Conservation (phyloP, 2,113 vertebrate genomes). For the Ellobius talpinus region DNA sequence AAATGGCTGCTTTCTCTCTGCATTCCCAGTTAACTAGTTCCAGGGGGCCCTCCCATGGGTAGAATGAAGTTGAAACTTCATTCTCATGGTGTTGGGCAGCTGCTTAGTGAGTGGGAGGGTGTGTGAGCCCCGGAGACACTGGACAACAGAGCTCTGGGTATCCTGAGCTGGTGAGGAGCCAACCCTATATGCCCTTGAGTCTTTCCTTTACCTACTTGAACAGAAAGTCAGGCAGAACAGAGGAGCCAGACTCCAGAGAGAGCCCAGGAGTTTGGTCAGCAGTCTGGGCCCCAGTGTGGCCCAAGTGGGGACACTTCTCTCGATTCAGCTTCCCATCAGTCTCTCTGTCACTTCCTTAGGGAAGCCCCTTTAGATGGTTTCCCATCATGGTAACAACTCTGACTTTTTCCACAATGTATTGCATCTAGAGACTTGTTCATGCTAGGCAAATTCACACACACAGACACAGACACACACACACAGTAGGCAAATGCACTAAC, state of each 20-base stretch:
- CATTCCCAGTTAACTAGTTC: neutral
- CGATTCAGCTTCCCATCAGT: neutral
- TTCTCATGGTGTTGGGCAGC: neutral
- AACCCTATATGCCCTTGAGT: neutral
- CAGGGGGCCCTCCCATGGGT: neutral
- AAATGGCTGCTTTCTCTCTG: neutral
- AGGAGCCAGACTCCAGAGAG: neutral
- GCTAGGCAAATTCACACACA: neutral
- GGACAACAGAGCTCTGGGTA: rapidly evolving
- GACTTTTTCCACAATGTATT: neutral
- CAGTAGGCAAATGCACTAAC: no score
- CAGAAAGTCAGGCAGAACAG: no score
- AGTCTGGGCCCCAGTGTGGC: neutral
- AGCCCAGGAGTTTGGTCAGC: neutral
- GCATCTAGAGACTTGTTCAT: neutral
- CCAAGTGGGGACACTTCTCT: neutral
- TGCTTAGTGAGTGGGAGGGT: neutral
- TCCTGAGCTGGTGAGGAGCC: rapidly evolving
- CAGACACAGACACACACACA: no score
- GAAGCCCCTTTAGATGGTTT: neutral
- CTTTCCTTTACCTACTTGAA: neutral
- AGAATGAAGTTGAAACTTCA: neutral
- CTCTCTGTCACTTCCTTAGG: neutral
- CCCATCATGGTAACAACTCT: neutral
- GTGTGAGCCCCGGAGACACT: rapidly evolving